A percentile compares a stretch with the other conserved stretches of the same genome.
These are phyloP conservation scores for Fragum fragum DNA, from an alignment of 2,888 invertebrate species.

Conservation along the genomic window DNA sequence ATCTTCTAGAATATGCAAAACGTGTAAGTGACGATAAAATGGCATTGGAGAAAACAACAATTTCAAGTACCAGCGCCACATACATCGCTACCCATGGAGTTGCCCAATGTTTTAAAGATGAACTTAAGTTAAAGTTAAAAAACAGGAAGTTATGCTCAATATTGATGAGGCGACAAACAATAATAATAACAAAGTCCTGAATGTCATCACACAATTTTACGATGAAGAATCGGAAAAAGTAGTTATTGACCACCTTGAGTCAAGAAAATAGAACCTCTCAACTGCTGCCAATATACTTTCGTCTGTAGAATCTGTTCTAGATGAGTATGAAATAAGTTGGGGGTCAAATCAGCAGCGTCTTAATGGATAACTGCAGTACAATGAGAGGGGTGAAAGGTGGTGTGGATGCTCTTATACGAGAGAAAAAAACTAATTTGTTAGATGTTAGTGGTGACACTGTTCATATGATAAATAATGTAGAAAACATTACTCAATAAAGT, in stretches of 20 bases:
- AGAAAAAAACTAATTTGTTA: conserved; percentile 33
- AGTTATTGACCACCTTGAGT: conserved; percentile 27
- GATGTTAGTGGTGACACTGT: conserved; percentile 45
- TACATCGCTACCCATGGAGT: conserved; percentile 41
- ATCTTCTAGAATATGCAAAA: neutral
- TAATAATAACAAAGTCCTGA: conserved; percentile 47
- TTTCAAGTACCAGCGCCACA: conserved; percentile 19
- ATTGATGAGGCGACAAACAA: conserved; percentile 51
- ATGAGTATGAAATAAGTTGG: conserved; percentile 38
- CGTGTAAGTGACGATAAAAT: neutral
- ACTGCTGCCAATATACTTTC: conserved; percentile 33
- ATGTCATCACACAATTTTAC: conserved; percentile 40
- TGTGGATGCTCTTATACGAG: conserved; percentile 34
- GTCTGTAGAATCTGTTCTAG: conserved; percentile 22
- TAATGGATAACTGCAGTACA: conserved; percentile 54
- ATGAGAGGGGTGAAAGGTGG: conserved; percentile 46
- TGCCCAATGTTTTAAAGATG: conserved; percentile 37
- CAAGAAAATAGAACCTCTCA: conserved; percentile 34
- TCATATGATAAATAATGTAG: conserved; percentile 48
- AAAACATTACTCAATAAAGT: conserved; percentile 33
- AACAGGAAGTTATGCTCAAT: conserved; percentile 31
- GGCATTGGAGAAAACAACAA: neutral
- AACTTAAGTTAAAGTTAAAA: conserved; percentile 28
- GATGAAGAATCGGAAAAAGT: conserved; percentile 24
- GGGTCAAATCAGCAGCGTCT: conserved; percentile 28